Conservation (phyloP, 2,113 vertebrate species). For the Lophochroa leadbeateri region DNA sequence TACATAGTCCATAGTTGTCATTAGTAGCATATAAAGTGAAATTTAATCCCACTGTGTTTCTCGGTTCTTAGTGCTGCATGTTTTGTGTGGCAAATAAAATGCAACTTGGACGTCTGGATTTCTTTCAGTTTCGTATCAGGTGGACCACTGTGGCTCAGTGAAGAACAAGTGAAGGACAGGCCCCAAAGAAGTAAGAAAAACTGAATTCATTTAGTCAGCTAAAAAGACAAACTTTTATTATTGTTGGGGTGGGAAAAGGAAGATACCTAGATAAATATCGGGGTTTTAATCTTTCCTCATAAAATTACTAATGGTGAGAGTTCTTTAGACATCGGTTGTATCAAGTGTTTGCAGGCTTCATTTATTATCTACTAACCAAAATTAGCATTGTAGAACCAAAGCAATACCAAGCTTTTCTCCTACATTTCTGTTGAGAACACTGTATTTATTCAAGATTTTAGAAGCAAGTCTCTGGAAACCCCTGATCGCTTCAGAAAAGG, state of each 20-base stretch:
- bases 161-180: not conserved
- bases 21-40: not conserved
- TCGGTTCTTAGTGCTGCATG: not conserved
- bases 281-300: conserved; percentile 71
- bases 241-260: conserved; percentile 45
- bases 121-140: not conserved
- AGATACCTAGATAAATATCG: conserved; percentile 60
- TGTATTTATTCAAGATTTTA: conserved; percentile 79
- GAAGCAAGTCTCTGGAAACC: conserved; percentile 78
- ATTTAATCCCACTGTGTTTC: not conserved
- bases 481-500: conserved; percentile 77
- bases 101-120: not conserved
- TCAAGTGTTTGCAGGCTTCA: conserved; percentile 78
- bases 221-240: conserved; percentile 82
- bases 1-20: not conserved
- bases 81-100: not conserved
- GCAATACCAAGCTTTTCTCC: conserved; percentile 78
- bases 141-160: not conserved
- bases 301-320: conserved; percentile 70
- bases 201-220: conserved; percentile 72
- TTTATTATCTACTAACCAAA: conserved; percentile 69
- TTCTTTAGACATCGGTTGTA: conserved; percentile 73
- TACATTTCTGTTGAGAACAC: conserved; percentile 79
- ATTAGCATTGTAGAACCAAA: conserved; percentile 79
- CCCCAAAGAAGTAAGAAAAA: conserved; percentile 74